A percentile compares a stretch with the other conserved stretches of the same genome.
These are phyloP conservation scores for Petrophora chlorosata DNA, from an alignment of 2,888 invertebrate genomes.

Conservation along the genomic window DNA sequence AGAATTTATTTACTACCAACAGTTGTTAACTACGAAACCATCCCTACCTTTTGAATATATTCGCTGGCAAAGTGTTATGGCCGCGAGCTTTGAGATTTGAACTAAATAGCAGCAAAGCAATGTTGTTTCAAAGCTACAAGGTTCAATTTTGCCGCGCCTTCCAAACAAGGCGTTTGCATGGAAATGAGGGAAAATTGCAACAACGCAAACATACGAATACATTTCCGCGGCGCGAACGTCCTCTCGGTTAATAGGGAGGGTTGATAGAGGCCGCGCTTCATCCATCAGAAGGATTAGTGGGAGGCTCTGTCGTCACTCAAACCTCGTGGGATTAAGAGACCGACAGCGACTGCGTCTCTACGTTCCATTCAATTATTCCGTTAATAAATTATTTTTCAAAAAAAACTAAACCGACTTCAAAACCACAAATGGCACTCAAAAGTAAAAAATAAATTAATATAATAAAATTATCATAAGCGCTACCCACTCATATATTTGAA, in stretches of 20 bases:
- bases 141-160: conserved; percentile 14
- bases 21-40: too few relatives aligned
- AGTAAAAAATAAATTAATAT: too few relatives aligned
- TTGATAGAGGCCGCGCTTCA: conserved; percentile 39
- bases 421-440: too few relatives aligned
- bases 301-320: conserved; percentile 45
- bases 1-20: too few relatives aligned
- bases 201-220: conserved; percentile 25
- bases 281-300: conserved; percentile 59
- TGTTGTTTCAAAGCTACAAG: conserved; percentile 2
- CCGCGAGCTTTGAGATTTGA: not conserved
- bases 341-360: conserved; percentile 41
- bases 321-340: conserved; percentile 55
- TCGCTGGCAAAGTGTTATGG: too few relatives aligned
- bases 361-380: conserved; percentile 49
- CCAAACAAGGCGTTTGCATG: conserved; percentile 20
- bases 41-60: too few relatives aligned
- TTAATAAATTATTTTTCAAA: too few relatives aligned
- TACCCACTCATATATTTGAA: too few relatives aligned
- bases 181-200: conserved; percentile 27
- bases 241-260: conserved; percentile 39
- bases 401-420: too few relatives aligned
- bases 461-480: too few relatives aligned
- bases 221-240: conserved; percentile 30
- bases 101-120: not conserved